A percentile compares a stretch with the other conserved stretches of the same genome.
Evolutionary conservation across 2,113 vertebrate genomes (phyloP).

Genomic region (Condylura cristata): DNA sequence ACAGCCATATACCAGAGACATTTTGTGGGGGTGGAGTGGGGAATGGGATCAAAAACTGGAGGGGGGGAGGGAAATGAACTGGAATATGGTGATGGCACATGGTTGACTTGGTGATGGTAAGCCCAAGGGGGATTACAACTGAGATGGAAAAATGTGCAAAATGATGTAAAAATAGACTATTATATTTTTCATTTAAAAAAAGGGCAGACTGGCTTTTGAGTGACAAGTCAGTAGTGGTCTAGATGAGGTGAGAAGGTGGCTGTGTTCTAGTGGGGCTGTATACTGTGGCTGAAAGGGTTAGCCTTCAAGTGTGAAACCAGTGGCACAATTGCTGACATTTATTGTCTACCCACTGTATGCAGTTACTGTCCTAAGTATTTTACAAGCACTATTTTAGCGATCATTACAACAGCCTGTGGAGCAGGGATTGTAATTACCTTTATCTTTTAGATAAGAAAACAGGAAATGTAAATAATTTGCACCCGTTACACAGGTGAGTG

Average conservation of each 20-base stretch:
- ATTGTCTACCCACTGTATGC: not conserved
- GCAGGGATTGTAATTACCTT: not conserved
- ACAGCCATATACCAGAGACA: too few relatives aligned
- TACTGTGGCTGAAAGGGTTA: not conserved
- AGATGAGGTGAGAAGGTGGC: not conserved
- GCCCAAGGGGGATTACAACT: too few relatives aligned
- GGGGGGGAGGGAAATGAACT: too few relatives aligned
- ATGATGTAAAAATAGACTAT: too few relatives aligned
- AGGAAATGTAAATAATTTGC: not conserved
- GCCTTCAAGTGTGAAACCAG: not conserved
- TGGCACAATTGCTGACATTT: not conserved
- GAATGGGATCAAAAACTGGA: too few relatives aligned
- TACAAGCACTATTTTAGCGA: not conserved
- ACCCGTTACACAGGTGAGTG: not conserved
- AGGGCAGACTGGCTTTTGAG: not conserved
- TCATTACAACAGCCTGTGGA: not conserved
- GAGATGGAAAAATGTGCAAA: too few relatives aligned
- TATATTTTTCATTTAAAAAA: too few relatives aligned
- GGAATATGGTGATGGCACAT: too few relatives aligned
- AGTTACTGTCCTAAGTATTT: not conserved
- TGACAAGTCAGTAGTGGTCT: not conserved
- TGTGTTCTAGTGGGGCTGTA: not conserved
- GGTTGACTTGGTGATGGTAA: too few relatives aligned
- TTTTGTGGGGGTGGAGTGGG: too few relatives aligned
- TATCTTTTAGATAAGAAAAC: not conserved